A percentile compares a stretch with the other conserved stretches of the same genome.
phyloP scores from a whole-genome alignment of 2,888 invertebrate genomes.

The Nemoura dubitans region DNA sequence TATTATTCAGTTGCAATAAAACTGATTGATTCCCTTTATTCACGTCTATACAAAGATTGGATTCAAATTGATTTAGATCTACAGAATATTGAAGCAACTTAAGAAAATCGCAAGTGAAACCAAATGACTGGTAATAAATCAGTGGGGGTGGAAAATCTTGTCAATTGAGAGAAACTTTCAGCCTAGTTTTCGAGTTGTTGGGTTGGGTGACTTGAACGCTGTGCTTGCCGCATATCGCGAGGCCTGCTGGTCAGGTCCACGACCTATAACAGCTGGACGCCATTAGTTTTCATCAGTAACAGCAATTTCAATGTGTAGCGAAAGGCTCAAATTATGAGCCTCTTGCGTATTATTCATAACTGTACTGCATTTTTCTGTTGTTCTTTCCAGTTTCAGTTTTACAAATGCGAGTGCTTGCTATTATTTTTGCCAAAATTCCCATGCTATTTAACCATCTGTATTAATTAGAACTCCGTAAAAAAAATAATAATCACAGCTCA shows the following conservation, averaged over 20 bases:
- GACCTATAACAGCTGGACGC: neutral
- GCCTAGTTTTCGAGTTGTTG: neutral
- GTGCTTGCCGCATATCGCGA: neutral
- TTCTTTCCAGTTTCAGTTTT: constrained; percentile 22
- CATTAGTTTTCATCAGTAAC: constrained; percentile 30
- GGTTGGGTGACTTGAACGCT: neutral
- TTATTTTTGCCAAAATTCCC: constrained; percentile 12
- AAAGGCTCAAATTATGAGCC: constrained; percentile 34
- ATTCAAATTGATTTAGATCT: constrained; percentile 18
- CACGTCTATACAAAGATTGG: neutral
- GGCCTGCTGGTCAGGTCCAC: neutral
- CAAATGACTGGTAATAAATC: neutral
- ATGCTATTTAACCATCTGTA: constrained; percentile 24
- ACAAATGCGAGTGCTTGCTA: constrained; percentile 32
- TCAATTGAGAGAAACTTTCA: neutral
- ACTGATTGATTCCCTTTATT: neutral
- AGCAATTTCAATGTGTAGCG: constrained; percentile 1
- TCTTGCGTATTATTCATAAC: constrained; percentile 37
- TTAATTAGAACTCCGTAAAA: constrained; percentile 24
- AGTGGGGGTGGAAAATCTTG: neutral
- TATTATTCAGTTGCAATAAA: constrained; percentile 2
- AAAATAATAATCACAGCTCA: neutral
- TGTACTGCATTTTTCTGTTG: constrained; percentile 17
- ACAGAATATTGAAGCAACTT: constrained; percentile 21
- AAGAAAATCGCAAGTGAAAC: constrained; percentile 1